Evolutionary conservation across 2,888 invertebrate species (phyloP), one percentile per base, ranked within the genome.

Genomic region (Sesamia inferens): DNA sequence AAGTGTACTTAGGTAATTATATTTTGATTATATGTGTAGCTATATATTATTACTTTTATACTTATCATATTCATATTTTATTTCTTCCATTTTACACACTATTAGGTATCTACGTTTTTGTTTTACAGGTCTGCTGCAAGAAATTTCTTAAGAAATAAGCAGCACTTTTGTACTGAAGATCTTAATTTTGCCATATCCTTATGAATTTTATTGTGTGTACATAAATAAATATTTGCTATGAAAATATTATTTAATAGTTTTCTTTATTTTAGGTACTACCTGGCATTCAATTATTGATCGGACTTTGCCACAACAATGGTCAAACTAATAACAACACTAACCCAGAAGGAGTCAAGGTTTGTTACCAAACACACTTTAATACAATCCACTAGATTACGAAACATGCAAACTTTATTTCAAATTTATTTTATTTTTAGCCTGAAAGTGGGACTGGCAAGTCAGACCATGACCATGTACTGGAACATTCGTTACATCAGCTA

Each of bases 401-500:
- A 10, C 8, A 10, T 65, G 16, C 19, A 31, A 47, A 31, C 31
- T 1, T 31, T 31, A 31, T 31, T 31, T 31, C 31, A 31, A 31
- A 2, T 31, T 31, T 31, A 0, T 39, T 48, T 16, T 63, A 62
- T 65, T 78, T 71, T 14, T 83, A 94, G 93, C 77, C 91, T 58
- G 94, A 93, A 75, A 90, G 90, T 57, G 88, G 89, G 24, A 89
- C 90, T 14, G 92, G 92, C 88, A 95, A 97, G 89, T 97, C 97
- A 0, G 99, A 99, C 88, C 99, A 99, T 91, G 99, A 99, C 94
- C 99, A 99, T 91, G 99, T 99, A n/a, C 94, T 99, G 83, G 99
- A 99, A 91, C 99, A 99, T 92, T 99, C 99, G 0, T 94, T 99
- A 74, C 99, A 99, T 94, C 99, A 99, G 93, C 94, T 99, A 74